These are phyloP conservation scores for Umimayanthus chanpuru DNA, from an alignment of 92 coral and sea anemone genomes.

Conservation along the genomic window DNA sequence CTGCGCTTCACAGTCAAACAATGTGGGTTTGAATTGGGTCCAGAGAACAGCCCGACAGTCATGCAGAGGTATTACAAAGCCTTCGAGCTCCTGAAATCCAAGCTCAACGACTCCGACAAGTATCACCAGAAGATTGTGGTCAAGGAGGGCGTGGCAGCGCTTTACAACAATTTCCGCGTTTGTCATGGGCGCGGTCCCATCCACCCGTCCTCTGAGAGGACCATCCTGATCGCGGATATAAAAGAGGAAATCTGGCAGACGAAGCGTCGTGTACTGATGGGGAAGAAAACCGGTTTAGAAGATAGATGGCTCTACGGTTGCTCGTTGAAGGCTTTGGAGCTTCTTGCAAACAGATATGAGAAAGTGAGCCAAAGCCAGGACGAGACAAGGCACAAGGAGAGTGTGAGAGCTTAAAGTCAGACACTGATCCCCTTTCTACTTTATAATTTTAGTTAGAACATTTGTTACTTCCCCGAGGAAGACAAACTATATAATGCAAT, in stretches of 20 bases:
- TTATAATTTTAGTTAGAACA: too few species aligned
- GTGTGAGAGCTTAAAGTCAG: too few species aligned
- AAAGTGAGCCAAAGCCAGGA: not conserved
- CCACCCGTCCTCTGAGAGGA: not conserved
- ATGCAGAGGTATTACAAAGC: too few species aligned
- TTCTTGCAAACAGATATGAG: not conserved
- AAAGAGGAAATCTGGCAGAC: not conserved
- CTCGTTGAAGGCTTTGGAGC: not conserved
- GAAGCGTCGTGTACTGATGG: not conserved
- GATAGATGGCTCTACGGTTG: slow-evolving; percentile 21
- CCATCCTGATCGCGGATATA: not conserved
- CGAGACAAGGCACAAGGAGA: too few species aligned
- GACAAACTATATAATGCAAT: too few species aligned
- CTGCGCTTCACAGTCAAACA: not conserved
- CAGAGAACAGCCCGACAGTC: too few species aligned
- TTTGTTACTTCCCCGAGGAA: too few species aligned
- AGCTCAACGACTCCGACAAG: not conserved
- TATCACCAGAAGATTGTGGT: slow-evolving; percentile 9
- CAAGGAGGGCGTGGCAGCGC: not conserved
- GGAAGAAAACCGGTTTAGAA: not conserved
- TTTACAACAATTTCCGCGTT: slow-evolving; percentile 7
- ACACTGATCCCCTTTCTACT: too few species aligned
- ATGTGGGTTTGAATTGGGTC: not conserved
- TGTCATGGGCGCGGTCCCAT: slow-evolving; percentile 6
- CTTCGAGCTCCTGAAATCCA: not conserved